Evolutionary conservation across 2,113 vertebrate species (phyloP), one percentile per base, ranked within the genome.

Genomic region (Zosterops pallidus): DNA sequence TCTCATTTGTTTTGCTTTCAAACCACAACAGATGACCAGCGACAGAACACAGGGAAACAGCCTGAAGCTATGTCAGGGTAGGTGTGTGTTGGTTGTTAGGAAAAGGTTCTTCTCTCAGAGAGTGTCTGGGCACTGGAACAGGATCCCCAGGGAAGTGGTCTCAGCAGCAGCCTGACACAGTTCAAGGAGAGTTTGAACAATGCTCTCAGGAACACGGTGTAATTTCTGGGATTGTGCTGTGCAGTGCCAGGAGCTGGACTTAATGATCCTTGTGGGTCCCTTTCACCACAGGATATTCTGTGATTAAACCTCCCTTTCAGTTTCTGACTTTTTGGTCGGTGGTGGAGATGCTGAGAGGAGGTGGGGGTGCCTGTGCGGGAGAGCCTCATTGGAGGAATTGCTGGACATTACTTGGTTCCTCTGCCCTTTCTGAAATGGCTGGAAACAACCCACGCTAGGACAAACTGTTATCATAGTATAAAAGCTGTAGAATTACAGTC

Each of bases 341-440:
- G 31, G 26, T 31, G 24, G 31, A 33, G 22, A 22, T 4, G 11
- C 24, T 2, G 5, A 57, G 81, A 42, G 31, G n/a, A 56, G 20
- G 11, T 0, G 0, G 25, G 15, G 3, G 2, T 33, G 8, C 24
- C 39, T 5, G 1, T 22, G 6, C 26, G 31, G 21, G 28, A 62
- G 17, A 15, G 7, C n/a, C 5, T 17, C 23, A 6, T n/a, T 31
- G 25, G 23, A 76, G 33, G 17, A 92, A 37, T 19, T 47, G 17
- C 33, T 24, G 47, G 50, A 52, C 1, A 2, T 20, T 22, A 15
- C 20, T 46, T 90, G 3, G 3, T 26, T 46, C 12, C 23, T 57
- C 52, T 78, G 37, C 15, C 37, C 26, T 31, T 81, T 72, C 53
- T 67, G 42, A 59, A 86, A 55, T 0, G 3, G 16, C 46, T 56